A percentile compares a stretch with the other conserved stretches of the same genome.
Evolutionary conservation across 2,113 vertebrate species (phyloP).

Genomic region (Marmota monax): DNA sequence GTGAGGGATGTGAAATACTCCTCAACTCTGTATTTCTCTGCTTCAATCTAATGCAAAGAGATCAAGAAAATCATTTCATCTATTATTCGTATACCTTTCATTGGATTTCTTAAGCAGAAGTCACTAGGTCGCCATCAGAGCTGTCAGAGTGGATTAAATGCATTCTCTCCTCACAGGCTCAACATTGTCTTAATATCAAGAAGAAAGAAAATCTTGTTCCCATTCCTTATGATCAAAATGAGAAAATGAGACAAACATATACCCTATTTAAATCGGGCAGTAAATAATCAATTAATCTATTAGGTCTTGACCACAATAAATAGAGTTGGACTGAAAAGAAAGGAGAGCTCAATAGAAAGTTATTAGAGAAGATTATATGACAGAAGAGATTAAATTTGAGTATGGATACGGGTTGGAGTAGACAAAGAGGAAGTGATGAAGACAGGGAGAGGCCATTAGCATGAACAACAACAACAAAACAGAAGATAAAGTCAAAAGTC

Average conservation of each 20-base stretch:
- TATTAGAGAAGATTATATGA: constrained; percentile 1
- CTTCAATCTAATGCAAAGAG: background rate
- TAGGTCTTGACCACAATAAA: background rate
- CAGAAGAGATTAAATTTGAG: background rate
- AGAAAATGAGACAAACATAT: background rate
- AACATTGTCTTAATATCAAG: background rate
- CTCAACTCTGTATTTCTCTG: background rate
- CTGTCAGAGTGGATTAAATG: background rate
- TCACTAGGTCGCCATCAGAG: background rate
- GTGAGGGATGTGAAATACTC: background rate
- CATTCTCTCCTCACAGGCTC: background rate
- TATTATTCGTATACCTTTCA: background rate
- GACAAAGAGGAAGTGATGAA: background rate
- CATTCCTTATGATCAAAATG: background rate
- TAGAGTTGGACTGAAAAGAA: background rate
- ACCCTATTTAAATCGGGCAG: background rate
- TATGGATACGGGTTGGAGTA: background rate
- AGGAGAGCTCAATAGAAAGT: background rate
- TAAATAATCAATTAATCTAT: background rate
- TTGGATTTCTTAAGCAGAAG: background rate
- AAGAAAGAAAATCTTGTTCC: background rate
- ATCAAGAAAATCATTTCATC: background rate
- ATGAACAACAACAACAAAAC: background rate
- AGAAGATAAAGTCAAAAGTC: background rate
- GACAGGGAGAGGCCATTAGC: background rate